Evolutionary conservation across 1,140 invertebrate species (phyloP), one percentile per base, ranked within the genome.

Genomic region (Drosophila subobscura): DNA sequence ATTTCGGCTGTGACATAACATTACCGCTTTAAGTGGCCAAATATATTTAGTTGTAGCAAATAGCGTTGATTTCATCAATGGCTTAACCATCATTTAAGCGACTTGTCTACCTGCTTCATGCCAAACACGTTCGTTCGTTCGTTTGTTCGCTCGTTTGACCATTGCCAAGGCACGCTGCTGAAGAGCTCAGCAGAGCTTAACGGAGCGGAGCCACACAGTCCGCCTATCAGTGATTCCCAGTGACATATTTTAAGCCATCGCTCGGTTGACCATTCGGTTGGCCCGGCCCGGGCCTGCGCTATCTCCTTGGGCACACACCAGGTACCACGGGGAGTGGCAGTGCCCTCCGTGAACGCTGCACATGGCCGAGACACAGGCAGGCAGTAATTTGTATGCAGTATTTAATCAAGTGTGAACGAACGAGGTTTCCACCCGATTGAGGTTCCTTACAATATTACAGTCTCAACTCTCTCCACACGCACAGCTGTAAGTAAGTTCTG

Each of bases 41-140:
- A 56, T 46, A n/a, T 67, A 67, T 67, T 52, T 65, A 46, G 27
- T 63, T 23, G 10, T 4, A 60, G 58, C 50, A 44, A n/a, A 73
- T 16, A 65, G 58, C 55, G 42, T 20, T 41, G 64, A 75, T 78
- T 74, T 78, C 74, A 65, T 73, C 73, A 79, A 79, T 74, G 64
- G 53, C 53, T 41, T 44, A 27, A 37, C 71, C 56, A 68, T 57
- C 57, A 44, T 37, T 66, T 66, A 44, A 16, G 42, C 44, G 16
- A 33, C 29, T 42, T 23, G 41, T 20, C 20, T 37, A 37, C 33
- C 33, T 37, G 33, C 10, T 10, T 41, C 50, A 71, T 70, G 52
- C 67, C 37, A 37, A 45, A 37, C 67, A 71, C 67, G 67, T 71
- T 45, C 40, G 7, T 5, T 33, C 5, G 41, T 37, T 41, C 10